phyloP scores from a whole-genome alignment of 2,113 vertebrate species.

The Calidris pygmaea region DNA sequence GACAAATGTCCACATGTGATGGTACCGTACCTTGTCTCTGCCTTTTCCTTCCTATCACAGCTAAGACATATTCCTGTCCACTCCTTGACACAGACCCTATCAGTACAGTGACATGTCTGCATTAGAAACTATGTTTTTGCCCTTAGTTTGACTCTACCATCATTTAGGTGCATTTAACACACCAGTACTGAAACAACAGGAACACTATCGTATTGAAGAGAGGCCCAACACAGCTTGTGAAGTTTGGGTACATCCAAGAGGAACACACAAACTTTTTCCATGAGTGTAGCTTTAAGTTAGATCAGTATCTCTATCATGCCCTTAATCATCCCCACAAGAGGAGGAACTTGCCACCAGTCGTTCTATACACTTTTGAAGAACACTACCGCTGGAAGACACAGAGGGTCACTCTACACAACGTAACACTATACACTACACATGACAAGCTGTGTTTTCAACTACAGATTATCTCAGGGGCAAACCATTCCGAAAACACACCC shows the following conservation, averaged over 20 bases:
- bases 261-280: neutral
- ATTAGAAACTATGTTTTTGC: neutral
- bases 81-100: neutral
- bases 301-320: neutral
- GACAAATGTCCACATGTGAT: neutral
- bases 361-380: neutral
- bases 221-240: neutral
- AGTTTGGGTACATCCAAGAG: neutral
- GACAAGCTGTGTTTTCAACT: neutral
- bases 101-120: neutral
- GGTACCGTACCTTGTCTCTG: neutral
- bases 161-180: neutral
- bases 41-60: neutral
- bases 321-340: neutral
- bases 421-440: neutral
- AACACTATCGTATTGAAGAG: rapidly evolving
- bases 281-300: neutral
- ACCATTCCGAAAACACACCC: neutral
- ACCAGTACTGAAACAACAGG: neutral
- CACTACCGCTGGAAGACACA: neutral
- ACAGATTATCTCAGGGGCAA: neutral
- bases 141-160: neutral
- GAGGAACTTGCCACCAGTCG: neutral
- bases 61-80: no score
- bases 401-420: neutral